phyloP scores from a whole-genome alignment of 2,888 invertebrate genomes.

The Volucella zonaria region DNA sequence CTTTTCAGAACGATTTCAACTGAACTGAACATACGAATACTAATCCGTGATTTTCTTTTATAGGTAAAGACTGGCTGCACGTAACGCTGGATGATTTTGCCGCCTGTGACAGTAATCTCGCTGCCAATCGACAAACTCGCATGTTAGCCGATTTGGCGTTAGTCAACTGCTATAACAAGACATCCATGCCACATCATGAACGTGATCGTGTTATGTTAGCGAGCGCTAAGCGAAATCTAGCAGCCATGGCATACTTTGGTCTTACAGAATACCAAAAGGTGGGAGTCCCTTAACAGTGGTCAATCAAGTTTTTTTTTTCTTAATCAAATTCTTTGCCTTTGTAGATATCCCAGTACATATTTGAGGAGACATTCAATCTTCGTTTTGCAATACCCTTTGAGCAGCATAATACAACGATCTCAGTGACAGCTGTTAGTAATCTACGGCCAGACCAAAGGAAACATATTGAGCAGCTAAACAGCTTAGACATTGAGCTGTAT shows the following conservation, averaged over 20 bases:
- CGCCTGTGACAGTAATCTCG: conserved; percentile 95
- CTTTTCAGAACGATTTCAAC: not conserved
- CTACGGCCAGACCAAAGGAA: conserved; percentile 89
- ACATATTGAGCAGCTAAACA: conserved; percentile 91
- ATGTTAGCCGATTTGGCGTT: conserved; percentile 98
- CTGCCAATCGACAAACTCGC: conserved; percentile 97
- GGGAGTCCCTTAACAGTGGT: not conserved
- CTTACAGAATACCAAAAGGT: conserved; percentile 96
- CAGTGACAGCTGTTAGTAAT: conserved; percentile 90
- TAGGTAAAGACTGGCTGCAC: conserved; percentile 92
- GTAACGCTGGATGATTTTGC: conserved; percentile 96
- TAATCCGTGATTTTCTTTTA: not conserved
- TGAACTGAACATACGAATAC: not conserved
- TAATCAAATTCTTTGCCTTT: conserved; percentile 47
- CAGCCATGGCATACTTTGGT: conserved; percentile 98
- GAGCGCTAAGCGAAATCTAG: conserved; percentile 97
- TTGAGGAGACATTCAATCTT: conserved; percentile 96
- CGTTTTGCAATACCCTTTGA: conserved; percentile 94
- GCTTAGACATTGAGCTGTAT: conserved; percentile 95
- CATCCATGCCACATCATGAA: conserved; percentile 88
- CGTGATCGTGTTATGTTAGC: conserved; percentile 93
- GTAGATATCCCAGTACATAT: conserved; percentile 94
- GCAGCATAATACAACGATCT: conserved; percentile 95
- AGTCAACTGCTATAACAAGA: conserved; percentile 97
- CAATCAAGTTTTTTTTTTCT: not conserved